These are phyloP conservation scores for Deilephila elpenor DNA, from an alignment of 2,888 invertebrate species.

Conservation along the genomic window DNA sequence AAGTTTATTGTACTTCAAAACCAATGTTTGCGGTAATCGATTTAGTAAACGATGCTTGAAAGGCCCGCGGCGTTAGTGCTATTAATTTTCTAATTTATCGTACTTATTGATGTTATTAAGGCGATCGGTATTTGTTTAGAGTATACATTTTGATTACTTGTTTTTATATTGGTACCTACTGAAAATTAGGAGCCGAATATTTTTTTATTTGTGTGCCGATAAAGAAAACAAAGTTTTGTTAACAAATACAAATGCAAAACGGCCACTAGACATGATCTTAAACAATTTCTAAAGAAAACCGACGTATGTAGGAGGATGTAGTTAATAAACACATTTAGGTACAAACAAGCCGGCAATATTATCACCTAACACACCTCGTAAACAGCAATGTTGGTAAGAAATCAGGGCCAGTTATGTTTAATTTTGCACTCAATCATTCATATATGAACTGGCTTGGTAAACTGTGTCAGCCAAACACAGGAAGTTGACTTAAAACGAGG, in stretches of 20 bases:
- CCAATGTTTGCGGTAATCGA: constrained; percentile 59
- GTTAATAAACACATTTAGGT: not conserved
- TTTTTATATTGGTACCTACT: not conserved
- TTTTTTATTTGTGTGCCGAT: too few species aligned
- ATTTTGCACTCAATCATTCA: constrained; percentile 46
- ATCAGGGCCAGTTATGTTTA: constrained; percentile 35
- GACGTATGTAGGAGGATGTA: not conserved
- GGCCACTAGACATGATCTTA: too few species aligned
- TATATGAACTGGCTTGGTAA: constrained; percentile 26
- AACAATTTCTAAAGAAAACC: too few species aligned
- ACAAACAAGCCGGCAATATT: not conserved
- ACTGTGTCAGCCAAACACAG: constrained; percentile 32
- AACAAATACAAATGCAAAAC: too few species aligned
- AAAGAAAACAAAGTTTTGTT: too few species aligned
- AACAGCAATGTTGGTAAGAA: constrained; percentile 2
- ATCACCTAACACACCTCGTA: not conserved
- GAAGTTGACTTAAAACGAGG: constrained; percentile 31
- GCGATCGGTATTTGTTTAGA: not conserved
- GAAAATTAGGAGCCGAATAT: too few species aligned
- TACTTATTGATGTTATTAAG: not conserved
- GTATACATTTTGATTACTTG: not conserved
- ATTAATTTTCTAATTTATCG: constrained; percentile 32
- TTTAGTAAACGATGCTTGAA: constrained; percentile 57
- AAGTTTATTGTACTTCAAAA: constrained; percentile 69
- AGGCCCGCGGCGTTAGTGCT: constrained; percentile 52